Evolutionary conservation across 2,888 invertebrate genomes (phyloP).

Genomic region (Athalia cordata): DNA sequence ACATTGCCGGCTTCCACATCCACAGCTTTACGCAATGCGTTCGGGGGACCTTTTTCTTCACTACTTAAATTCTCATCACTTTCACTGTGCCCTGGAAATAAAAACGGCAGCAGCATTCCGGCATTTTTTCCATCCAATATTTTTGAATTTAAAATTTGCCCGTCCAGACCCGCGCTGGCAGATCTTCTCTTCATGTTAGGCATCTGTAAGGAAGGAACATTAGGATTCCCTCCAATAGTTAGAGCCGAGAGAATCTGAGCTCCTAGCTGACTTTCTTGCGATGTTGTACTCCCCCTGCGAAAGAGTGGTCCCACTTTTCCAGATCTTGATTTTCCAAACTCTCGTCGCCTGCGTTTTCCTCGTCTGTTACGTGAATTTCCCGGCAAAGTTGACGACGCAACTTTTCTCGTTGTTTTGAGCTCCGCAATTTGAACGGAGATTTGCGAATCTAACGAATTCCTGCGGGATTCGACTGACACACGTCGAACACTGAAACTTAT

Average conservation of each 20-base stretch:
- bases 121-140: conserved; percentile 62
- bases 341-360: conserved; percentile 72
- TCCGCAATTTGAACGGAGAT: conserved; percentile 90
- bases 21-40: conserved; percentile 51
- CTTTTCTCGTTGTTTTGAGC: conserved; percentile 83
- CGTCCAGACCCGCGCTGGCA: conserved; percentile 75
- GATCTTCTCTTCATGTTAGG: conserved; percentile 76
- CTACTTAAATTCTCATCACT: conserved; percentile 69
- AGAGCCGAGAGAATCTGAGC: conserved; percentile 81
- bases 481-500: conserved; percentile 87
- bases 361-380: conserved; percentile 69
- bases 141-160: conserved; percentile 64
- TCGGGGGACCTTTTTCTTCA: conserved; percentile 56
- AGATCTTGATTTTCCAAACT: conserved; percentile 71
- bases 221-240: conserved; percentile 74
- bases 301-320: conserved; percentile 66
- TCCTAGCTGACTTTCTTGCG: conserved; percentile 88
- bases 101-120: conserved; percentile 65
- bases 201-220: conserved; percentile 76
- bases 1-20: conserved; percentile 61
- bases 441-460: conserved; percentile 92
- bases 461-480: conserved; percentile 89
- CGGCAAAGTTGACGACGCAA: conserved; percentile 72
- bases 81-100: conserved; percentile 76
- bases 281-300: conserved; percentile 82